phyloP scores from a whole-genome alignment of 2,888 invertebrate species.

The Caenorhabditis japonica region DNA sequence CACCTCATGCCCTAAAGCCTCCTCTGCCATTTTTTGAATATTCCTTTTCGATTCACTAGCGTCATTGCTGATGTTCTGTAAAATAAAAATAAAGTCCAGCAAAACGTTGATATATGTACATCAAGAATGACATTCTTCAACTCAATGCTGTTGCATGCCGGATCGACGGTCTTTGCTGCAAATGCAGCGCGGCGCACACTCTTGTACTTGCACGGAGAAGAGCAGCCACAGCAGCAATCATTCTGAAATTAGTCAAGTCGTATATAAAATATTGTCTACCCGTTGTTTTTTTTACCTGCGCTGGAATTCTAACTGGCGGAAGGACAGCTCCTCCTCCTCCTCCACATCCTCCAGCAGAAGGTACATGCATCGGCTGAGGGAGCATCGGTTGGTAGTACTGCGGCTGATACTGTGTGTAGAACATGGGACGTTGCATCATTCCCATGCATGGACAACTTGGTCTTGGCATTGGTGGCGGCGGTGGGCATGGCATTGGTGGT shows the following conservation, averaged over 20 bases:
- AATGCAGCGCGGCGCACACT: conserved; percentile 60
- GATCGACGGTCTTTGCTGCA: conserved; percentile 60
- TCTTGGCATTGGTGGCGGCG: conserved; percentile 56
- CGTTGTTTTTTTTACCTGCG: conserved; percentile 41
- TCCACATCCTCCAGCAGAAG: conserved; percentile 47
- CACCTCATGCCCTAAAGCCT: conserved; percentile 47
- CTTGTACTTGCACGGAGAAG: conserved; percentile 64
- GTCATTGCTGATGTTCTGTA: conserved; percentile 62
- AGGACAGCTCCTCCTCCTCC: conserved; percentile 48
- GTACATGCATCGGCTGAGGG: conserved; percentile 35
- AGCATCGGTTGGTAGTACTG: conserved; percentile 48
- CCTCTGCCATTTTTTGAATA: conserved; percentile 72
- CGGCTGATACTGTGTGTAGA: conserved; percentile 43
- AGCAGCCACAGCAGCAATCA: conserved; percentile 76
- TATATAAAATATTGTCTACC: not conserved
- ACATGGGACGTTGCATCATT: conserved; percentile 19
- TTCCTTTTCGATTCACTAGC: conserved; percentile 70
- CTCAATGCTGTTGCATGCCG: conserved; percentile 70
- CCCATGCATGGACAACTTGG: conserved; percentile 58
- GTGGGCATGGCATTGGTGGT: conserved; percentile 58
- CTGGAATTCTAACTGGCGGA: conserved; percentile 54
- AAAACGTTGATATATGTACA: conserved; percentile 11
- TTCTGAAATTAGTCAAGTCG: conserved; percentile 53
- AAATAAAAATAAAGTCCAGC: not conserved
- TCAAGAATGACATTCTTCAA: conserved; percentile 57